phyloP scores from a whole-genome alignment of 2,797 vertebrate species.

The Yasuhikotakia modesta region DNA sequence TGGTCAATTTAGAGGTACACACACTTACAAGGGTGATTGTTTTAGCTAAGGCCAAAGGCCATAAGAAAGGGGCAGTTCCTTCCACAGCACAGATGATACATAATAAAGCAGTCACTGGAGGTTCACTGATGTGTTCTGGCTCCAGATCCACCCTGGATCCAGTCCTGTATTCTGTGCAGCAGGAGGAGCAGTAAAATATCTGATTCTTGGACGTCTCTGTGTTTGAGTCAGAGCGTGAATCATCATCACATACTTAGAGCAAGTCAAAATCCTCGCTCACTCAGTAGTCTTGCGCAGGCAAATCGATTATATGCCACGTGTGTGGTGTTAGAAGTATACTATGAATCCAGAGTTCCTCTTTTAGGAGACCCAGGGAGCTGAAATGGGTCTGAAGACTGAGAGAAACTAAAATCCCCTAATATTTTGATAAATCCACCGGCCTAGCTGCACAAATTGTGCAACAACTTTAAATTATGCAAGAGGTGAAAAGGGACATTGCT shows the following conservation, averaged over 20 bases:
- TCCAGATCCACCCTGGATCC: slow-evolving; percentile 65
- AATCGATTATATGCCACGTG: slow-evolving; percentile 46
- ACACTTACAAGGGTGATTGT: slow-evolving; percentile 64
- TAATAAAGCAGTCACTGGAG: slow-evolving; percentile 71
- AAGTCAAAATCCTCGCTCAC: slow-evolving; percentile 67
- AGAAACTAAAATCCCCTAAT: slow-evolving; percentile 17
- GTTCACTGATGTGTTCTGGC: slow-evolving; percentile 70
- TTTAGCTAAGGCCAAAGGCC: slow-evolving; percentile 71
- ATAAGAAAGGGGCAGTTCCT: slow-evolving; percentile 69
- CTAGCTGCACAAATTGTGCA: slow-evolving; percentile 32
- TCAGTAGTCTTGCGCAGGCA: slow-evolving; percentile 62
- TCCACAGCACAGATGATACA: slow-evolving; percentile 57
- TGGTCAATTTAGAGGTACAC: slow-evolving; percentile 56
- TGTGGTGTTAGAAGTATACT: slow-evolving; percentile 44
- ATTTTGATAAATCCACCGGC: not conserved
- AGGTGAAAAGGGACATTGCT: slow-evolving; percentile 37
- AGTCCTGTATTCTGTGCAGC: slow-evolving; percentile 68
- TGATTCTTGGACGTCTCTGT: slow-evolving; percentile 66
- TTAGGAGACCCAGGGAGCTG: slow-evolving; percentile 11
- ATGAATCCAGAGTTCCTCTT: slow-evolving; percentile 32
- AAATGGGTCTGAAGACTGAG: slow-evolving; percentile 4
- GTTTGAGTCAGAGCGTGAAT: slow-evolving; percentile 72
- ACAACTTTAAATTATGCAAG: slow-evolving; percentile 35
- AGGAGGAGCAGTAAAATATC: slow-evolving; percentile 69
- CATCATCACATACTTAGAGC: slow-evolving; percentile 68